Evolutionary conservation across 2,888 invertebrate genomes (phyloP).

Genomic region (Lapara coniferarum): DNA sequence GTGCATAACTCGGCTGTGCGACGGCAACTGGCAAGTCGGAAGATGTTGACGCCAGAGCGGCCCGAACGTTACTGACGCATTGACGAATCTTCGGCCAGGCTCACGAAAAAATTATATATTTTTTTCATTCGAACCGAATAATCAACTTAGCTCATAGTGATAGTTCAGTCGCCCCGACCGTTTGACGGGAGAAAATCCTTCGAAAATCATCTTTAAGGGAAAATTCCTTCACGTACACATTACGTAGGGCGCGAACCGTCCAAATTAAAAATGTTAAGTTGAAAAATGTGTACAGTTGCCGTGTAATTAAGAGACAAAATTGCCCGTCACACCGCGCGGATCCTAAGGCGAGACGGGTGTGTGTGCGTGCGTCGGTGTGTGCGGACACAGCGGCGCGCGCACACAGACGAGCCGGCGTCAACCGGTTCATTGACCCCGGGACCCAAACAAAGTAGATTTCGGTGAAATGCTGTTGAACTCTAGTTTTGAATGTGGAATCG

Average conservation of each 20-base stretch:
- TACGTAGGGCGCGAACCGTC: constrained; percentile 39
- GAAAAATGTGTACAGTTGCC: constrained; percentile 52
- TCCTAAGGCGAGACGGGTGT: constrained; percentile 48
- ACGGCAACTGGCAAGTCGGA: constrained; percentile 62
- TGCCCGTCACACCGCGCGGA: constrained; percentile 54
- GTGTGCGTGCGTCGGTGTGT: constrained; percentile 67
- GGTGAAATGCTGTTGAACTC: constrained; percentile 83
- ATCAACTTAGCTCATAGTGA: constrained; percentile 79
- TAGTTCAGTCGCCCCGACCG: constrained; percentile 77
- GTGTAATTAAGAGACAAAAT: constrained; percentile 73
- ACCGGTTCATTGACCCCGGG: constrained; percentile 75
- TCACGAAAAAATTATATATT: constrained; percentile 79
- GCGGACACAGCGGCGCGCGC: constrained; percentile 64
- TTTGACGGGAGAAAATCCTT: constrained; percentile 39
- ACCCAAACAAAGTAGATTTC: constrained; percentile 84
- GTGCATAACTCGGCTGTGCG: constrained; percentile 73
- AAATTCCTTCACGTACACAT: constrained; percentile 40
- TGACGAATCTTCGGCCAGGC: constrained; percentile 78
- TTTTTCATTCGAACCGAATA: constrained; percentile 77
- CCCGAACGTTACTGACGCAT: constrained; percentile 78
- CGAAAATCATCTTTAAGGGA: constrained; percentile 52
- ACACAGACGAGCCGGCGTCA: constrained; percentile 72
- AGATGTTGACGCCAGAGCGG: constrained; percentile 75
- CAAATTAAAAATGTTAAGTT: constrained; percentile 44
- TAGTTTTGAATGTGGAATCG: constrained; percentile 74